Evolutionary conservation across 2,888 invertebrate species (phyloP).

Genomic region (Microchrysa polita): DNA sequence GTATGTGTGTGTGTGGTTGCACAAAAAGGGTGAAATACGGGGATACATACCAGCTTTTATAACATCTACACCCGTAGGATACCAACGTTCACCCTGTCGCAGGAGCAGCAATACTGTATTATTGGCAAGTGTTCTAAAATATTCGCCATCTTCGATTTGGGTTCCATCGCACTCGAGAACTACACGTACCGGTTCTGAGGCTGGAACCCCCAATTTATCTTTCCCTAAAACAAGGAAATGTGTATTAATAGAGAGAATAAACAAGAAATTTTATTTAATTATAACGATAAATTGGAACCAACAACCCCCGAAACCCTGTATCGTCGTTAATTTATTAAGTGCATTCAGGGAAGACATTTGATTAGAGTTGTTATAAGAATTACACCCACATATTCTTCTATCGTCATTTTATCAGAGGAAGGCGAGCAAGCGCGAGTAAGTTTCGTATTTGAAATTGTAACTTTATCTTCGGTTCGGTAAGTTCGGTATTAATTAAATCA

Average conservation of each 20-base stretch:
- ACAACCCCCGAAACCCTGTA: no score
- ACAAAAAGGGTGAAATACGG: not conserved
- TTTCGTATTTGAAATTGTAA: no score
- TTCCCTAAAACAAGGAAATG: constrained; percentile 70
- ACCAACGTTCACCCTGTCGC: constrained; percentile 91
- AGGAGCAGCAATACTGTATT: constrained; percentile 90
- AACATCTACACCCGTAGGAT: constrained; percentile 92
- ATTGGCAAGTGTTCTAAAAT: constrained; percentile 92
- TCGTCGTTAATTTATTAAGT: not conserved
- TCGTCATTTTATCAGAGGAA: no score
- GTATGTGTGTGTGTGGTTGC: not conserved
- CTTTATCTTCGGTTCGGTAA: no score
- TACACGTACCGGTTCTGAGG: constrained; percentile 86
- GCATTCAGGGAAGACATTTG: not conserved
- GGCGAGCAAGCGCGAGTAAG: no score
- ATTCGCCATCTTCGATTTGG: constrained; percentile 95
- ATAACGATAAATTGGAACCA: no score
- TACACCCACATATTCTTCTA: no score
- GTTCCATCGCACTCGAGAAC: constrained; percentile 96
- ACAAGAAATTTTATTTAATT: not conserved
- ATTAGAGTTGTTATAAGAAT: no score
- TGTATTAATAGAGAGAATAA: not conserved
- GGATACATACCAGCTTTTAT: constrained; percentile 85
- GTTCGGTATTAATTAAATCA: no score
- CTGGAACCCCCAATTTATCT: constrained; percentile 88